Base-by-base conservation (phyloP, 2,888 invertebrate species). In the Polymixis flavicincta region DNA sequence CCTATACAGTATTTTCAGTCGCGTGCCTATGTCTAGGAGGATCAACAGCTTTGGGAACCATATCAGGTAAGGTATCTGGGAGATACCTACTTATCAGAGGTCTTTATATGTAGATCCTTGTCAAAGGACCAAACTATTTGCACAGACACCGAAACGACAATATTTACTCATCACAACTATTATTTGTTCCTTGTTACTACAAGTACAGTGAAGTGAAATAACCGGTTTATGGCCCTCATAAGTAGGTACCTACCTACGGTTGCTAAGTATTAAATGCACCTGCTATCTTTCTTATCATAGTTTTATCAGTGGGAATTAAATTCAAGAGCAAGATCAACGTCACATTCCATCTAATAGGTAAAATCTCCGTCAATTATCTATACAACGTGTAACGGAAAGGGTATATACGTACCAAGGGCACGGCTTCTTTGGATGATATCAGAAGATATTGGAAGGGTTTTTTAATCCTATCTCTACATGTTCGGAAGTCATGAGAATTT, bases 181-280 rank as follows among this genome's bases (percentile, higher is more conserved):
- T 55, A 59, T 65, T 74, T 81, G 65, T 66, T 74, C 60, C 75
- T 55, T 14, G 54, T 68, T 57, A 45, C 28, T 7, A 37, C 5
- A 28, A 48, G 22, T 37, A 37, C 37, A 37, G 6, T 5, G 37
- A 37, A 37, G 13, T 67, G 32, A 68, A 78, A 71, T 67, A 77
- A 69, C 55, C 68, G 32, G 70, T 87, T 87, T 87, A 89, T 78
- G 50, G 60, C 14, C 57, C 71, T 37, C 74, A 87, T 83, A 78
- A 86, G 52, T 60, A n/a, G n/a, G n/a, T n/a, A n/a, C n/a, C n/a
- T n/a, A n/a, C 17, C 0, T n/a, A 9, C 77, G 76, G 11, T 42
- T 55, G 66, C 76, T 64, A 17, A 54, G 69, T 59, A 79, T 54
- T 65, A 67, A 60, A 61, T 68, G 68, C 74, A 64, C 42, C 37